Evolutionary conservation across 1,140 invertebrate genomes (phyloP).

Genomic region (Dryas iulia): DNA sequence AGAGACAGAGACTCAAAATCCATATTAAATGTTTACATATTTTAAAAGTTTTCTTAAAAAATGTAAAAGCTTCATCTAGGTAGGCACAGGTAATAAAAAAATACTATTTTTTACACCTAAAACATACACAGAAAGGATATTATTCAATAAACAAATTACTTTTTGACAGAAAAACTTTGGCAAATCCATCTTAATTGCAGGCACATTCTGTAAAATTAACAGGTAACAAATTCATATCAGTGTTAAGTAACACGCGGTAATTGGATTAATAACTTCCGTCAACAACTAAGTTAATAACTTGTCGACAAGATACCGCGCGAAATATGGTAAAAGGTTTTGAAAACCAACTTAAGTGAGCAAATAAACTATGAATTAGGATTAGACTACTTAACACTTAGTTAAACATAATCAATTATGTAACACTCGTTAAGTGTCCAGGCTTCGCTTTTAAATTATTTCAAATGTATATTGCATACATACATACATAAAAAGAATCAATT

Average conservation of each 20-base stretch:
- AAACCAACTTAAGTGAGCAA: not conserved
- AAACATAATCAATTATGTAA: not conserved
- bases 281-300: constrained; percentile 11
- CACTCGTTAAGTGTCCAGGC: not conserved
- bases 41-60: no score
- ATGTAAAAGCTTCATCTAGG: no score
- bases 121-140: no score
- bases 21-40: no score
- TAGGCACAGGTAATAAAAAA: no score
- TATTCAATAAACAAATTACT: no score
- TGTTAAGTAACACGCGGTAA: constrained; percentile 28
- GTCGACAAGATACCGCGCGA: constrained; percentile 3
- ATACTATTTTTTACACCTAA: no score
- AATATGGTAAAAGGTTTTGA: constrained; percentile 1
- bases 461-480: no score
- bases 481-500: no score
- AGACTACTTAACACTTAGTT: not conserved
- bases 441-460: not conserved
- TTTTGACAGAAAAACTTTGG: no score
- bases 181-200: not conserved
- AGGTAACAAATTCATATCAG: constrained; percentile 13
- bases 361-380: not conserved
- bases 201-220: not conserved
- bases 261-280: constrained; percentile 33
- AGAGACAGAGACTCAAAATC: no score